Base-by-base conservation (phyloP, 2,113 vertebrate species). In the Leptobrachium leishanense region DNA sequence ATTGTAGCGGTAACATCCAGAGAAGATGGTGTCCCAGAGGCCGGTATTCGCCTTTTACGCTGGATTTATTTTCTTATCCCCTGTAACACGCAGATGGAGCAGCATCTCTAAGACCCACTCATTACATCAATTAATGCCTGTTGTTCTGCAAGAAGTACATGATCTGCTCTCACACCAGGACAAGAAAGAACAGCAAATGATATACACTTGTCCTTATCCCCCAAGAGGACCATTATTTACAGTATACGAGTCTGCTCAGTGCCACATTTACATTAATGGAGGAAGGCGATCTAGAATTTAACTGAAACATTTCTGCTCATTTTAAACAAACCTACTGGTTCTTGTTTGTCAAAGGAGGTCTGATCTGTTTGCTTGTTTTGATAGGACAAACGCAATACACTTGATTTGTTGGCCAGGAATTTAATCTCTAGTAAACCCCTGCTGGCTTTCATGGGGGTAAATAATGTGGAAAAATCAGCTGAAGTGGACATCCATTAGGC, bases 71-170 rank as follows among this genome's bases (percentile, higher is more conserved):
- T 72, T 68, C 65, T 79, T 31, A 31, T 72, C 72, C 76, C 65
- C 43, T 40, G 12, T 20, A 20, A 40, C 44, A 40, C 76, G 72
- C 43, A 53, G 68, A 79, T 55, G 41, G 59, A 68, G 68, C 13
- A 72, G 59, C 5, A 12, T 65, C 70, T 72, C 69, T 42, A 72
- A 79, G 68, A 79, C 76, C 76, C 76, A 50, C 76, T 72, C 62
- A 55, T 79, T 79, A 72, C 43, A 64, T 43, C 76, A 79, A 65
- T 79, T 79, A 72, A 79, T 11, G 68, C 76, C 76, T 79, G 76
- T 79, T 79, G 68, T 79, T 78, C 53, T 20, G 59, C 39, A 54
- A 42, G 68, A 53, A 50, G 53, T 72, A 44, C 39, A 54, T 79
- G 72, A 79, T 72, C 44, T 43, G 59, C 76, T 54, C 63, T 59